These are phyloP conservation scores for Bilobella aurantiaca DNA, from an alignment of 1,140 invertebrate genomes.

Conservation along the genomic window DNA sequence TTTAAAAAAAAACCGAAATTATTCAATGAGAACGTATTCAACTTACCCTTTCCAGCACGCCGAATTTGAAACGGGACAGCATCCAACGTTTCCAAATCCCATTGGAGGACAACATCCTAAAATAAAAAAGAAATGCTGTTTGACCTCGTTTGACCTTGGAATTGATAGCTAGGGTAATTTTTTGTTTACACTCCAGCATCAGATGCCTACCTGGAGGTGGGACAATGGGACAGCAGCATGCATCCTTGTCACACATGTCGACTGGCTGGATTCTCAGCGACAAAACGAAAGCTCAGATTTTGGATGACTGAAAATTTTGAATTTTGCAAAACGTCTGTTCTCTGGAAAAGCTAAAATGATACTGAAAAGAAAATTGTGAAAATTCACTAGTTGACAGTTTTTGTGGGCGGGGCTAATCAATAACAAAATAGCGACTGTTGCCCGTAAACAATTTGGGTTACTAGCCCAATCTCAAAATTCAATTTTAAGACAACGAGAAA, in stretches of 20 bases:
- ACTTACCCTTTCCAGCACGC: not conserved
- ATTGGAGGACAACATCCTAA: slow-evolving; percentile 2
- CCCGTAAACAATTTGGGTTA: too few species aligned
- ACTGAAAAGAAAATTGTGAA: too few species aligned
- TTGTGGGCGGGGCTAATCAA: too few species aligned
- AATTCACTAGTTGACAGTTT: too few species aligned
- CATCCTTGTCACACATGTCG: slow-evolving; percentile 1
- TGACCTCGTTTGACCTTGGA: too few species aligned
- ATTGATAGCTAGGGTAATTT: not conserved
- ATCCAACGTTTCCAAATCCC: not conserved
- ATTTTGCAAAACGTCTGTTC: not conserved
- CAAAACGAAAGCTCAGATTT: not conserved
- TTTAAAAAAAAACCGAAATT: not conserved
- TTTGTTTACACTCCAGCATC: not conserved
- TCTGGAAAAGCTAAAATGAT: not conserved
- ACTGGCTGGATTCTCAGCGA: too few species aligned
- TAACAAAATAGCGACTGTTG: too few species aligned
- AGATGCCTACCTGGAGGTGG: not conserved
- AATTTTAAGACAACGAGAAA: too few species aligned
- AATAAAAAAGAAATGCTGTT: not conserved
- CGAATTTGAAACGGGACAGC: not conserved
- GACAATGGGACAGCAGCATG: not conserved
- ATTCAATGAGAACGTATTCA: not conserved
- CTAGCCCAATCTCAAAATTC: too few species aligned
- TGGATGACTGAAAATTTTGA: not conserved